phyloP scores from a whole-genome alignment of 2,888 invertebrate species.

The Seladonia tumulorum region DNA sequence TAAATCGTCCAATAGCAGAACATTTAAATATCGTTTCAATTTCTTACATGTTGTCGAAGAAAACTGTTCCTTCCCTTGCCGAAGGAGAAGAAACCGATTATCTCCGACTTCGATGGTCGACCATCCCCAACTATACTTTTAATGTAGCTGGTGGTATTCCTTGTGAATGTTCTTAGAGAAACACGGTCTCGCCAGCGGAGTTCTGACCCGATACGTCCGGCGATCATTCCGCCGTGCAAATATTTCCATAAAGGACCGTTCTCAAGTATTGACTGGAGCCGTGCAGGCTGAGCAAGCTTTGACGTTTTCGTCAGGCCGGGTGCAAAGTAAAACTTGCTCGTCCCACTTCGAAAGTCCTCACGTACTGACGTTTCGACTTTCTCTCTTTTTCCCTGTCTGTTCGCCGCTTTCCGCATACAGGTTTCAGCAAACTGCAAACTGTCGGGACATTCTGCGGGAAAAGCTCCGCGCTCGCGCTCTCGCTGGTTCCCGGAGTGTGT shows the following conservation, averaged over 20 bases:
- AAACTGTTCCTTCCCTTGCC: background rate
- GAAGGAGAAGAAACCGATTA: background rate
- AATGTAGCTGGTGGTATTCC: background rate
- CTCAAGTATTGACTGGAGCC: conserved; percentile 33
- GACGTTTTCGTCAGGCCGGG: conserved; percentile 36
- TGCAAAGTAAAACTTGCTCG: conserved; percentile 66
- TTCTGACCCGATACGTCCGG: background rate
- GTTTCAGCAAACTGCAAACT: conserved; percentile 70
- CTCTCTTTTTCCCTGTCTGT: conserved; percentile 28
- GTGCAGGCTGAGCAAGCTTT: conserved; percentile 21
- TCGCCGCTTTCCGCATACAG: conserved; percentile 59
- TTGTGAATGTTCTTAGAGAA: background rate
- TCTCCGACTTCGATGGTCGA: background rate
- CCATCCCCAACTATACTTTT: background rate
- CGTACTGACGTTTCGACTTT: conserved; percentile 42
- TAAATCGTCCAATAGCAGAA: background rate
- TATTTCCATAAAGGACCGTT: conserved; percentile 6
- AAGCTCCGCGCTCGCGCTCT: background rate
- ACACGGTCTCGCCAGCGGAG: background rate
- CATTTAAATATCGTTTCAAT: background rate
- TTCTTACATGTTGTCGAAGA: background rate
- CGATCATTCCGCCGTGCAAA: conserved; percentile 19
- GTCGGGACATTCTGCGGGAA: conserved; percentile 60
- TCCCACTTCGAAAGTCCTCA: conserved; percentile 67
- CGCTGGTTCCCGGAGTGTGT: conserved; percentile 38